Conservation (phyloP, 2,888 invertebrate genomes). For the Nomada ruficornis region DNA sequence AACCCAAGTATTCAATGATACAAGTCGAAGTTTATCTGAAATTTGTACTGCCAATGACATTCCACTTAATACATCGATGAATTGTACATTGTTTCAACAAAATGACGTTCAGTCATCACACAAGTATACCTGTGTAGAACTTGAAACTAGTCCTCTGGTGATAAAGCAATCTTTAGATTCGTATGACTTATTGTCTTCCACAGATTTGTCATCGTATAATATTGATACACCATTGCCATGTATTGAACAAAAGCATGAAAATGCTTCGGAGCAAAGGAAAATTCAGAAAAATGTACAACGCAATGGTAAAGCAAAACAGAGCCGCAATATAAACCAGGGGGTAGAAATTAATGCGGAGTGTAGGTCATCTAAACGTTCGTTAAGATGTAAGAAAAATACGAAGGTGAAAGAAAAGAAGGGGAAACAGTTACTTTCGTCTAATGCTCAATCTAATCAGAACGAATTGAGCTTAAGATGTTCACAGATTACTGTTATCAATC, state of each 20-base stretch:
- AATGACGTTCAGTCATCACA: constrained; percentile 1
- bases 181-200: constrained; percentile 47
- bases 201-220: constrained; percentile 31
- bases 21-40: constrained; percentile 16
- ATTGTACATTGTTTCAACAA: constrained; percentile 25
- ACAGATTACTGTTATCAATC: constrained; percentile 26
- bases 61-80: constrained; percentile 29
- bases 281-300: constrained; percentile 8
- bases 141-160: constrained; percentile 15
- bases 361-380: constrained; percentile 20
- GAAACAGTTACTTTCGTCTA: constrained; percentile 11
- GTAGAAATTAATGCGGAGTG: constrained; percentile 33
- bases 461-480: constrained; percentile 36
- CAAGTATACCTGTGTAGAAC: constrained; percentile 13
- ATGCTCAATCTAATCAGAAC: constrained; percentile 22
- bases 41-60: constrained; percentile 39
- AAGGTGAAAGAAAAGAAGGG: constrained; percentile 1
- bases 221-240: not conserved
- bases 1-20: constrained; percentile 30
- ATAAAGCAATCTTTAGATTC: constrained; percentile 22
- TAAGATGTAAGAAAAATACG: constrained; percentile 31
- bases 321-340: constrained; percentile 12
- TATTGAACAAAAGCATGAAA: constrained; percentile 9
- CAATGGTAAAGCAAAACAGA: constrained; percentile 16
- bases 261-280: constrained; percentile 18